Evolutionary conservation across 2,113 vertebrate species (phyloP).

Genomic region (Dicentrarchus labrax): DNA sequence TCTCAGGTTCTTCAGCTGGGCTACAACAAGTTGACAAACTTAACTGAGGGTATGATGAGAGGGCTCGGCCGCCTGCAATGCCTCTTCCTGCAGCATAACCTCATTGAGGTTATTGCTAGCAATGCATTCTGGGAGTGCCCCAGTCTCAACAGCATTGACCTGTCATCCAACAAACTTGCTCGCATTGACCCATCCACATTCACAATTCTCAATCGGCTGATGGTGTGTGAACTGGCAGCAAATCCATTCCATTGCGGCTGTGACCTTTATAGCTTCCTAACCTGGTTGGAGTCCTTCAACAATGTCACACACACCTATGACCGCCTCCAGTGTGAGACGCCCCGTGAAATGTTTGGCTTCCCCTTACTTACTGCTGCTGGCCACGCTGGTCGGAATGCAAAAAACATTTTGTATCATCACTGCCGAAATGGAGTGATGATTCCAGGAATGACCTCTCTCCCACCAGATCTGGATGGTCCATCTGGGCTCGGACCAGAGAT

Average conservation of each 20-base stretch:
- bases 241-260: slow-evolving; percentile 99
- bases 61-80: slow-evolving; percentile 95
- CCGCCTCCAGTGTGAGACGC: slow-evolving; percentile 96
- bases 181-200: slow-evolving; percentile 94
- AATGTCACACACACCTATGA: slow-evolving; percentile 98
- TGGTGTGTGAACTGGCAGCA: slow-evolving; percentile 96
- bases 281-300: slow-evolving; percentile 96
- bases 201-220: slow-evolving; percentile 89
- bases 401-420: slow-evolving; percentile 92
- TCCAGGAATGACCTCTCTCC: slow-evolving; percentile 91
- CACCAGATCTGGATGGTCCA: slow-evolving; percentile 88
- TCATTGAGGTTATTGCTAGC: slow-evolving; percentile 94
- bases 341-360: slow-evolving; percentile 92
- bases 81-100: slow-evolving; percentile 97
- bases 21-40: slow-evolving; percentile 96
- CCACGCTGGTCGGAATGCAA: slow-evolving; percentile 92
- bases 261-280: slow-evolving; percentile 93
- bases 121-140: slow-evolving; percentile 96
- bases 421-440: slow-evolving; percentile 93
- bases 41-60: slow-evolving; percentile 97
- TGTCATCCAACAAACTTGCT: slow-evolving; percentile 97
- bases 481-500: slow-evolving; percentile 91
- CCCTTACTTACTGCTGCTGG: slow-evolving; percentile 89
- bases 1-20: slow-evolving; percentile 91
- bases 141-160: slow-evolving; percentile 95